Conservation (phyloP, 2,113 vertebrate genomes). For the Barbus barbus region DNA sequence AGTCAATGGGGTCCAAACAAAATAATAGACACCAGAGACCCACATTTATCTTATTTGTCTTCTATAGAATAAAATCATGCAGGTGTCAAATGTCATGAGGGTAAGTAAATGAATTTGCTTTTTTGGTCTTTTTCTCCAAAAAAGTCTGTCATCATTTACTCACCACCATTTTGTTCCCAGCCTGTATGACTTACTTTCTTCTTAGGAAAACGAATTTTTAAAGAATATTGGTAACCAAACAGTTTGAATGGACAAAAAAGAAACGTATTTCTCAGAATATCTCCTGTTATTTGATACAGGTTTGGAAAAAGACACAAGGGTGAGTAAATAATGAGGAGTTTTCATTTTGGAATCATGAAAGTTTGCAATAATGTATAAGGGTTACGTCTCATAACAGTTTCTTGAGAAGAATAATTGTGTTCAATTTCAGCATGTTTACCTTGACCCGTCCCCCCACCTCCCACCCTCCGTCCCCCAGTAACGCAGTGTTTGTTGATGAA, state of each 20-base stretch:
- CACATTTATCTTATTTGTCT: too few species aligned
- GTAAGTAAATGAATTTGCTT: too few species aligned
- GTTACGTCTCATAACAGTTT: not conserved
- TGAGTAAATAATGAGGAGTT: not conserved
- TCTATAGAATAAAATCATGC: not conserved
- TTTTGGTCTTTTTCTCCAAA: too few species aligned
- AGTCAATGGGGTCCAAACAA: not conserved
- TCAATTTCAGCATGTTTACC: not conserved
- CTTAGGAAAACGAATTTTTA: too few species aligned
- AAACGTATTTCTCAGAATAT: not conserved
- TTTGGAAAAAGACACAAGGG: not conserved
- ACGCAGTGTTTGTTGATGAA: conserved; percentile 27
- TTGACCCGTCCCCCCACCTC: not conserved
- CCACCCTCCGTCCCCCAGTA: conserved; percentile 14
- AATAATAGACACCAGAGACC: not conserved
- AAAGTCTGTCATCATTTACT: too few species aligned
- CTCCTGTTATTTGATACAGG: not conserved
- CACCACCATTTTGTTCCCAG: too few species aligned
- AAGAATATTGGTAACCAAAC: not conserved
- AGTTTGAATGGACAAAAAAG: not conserved
- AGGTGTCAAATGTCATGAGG: not conserved
- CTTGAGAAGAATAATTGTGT: not conserved
- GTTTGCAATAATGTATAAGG: too few species aligned
- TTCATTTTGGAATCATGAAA: too few species aligned
- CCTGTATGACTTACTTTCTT: too few species aligned